Evolutionary conservation across 2,888 invertebrate species (phyloP), one percentile per base, ranked within the genome.

Genomic region (Acrocyrtus sp.): DNA sequence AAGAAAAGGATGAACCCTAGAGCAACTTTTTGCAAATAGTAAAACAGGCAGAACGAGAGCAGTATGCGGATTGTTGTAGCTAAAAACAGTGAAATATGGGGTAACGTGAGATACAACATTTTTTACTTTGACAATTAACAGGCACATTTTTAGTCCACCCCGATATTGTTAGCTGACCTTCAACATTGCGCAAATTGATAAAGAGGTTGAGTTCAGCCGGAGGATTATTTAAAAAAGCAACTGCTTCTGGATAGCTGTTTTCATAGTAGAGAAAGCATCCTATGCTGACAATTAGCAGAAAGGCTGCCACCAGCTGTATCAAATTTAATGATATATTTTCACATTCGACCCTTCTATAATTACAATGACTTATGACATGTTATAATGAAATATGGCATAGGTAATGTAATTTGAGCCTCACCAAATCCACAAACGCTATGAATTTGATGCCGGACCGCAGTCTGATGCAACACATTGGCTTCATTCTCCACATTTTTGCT

Each of bases 181-280:
- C 53, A n/a, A 74, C 48, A 29, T 60, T 56, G 29, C 41, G 27
- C 19, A 69, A 24, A 47, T 60, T 74, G 10, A 74, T 21, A 19
- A 74, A 69, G n/a, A 45, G 2, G 10, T 26, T 29, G 12, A 74
- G n/a, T 3, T 27, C 12, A 21, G 41, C 19, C 6, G 69, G 62
- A 15, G 69, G 69, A 34, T 58, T 39, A 22, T 65, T 29, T 1
- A 74, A 41, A 24, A 62, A 48, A 17, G 50, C 17, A 12, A 69
- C 21, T 0, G 60, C 60, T 12, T 65, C 54, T 17, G 50, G 51
- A n/a, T 22, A 29, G 41, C 58, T 21, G 1, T 65, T 19, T 56
- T 69, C 74, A 34, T 65, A 74, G 41, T 69, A 74, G n/a, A 74
- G n/a, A 12, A 69, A 47, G 15, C 29, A 58, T 22, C 50, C 69